A percentile compares a stretch with the other conserved stretches of the same genome.
These are phyloP conservation scores for Sesamia inferens DNA, from an alignment of 2,888 invertebrate species.

Conservation along the genomic window DNA sequence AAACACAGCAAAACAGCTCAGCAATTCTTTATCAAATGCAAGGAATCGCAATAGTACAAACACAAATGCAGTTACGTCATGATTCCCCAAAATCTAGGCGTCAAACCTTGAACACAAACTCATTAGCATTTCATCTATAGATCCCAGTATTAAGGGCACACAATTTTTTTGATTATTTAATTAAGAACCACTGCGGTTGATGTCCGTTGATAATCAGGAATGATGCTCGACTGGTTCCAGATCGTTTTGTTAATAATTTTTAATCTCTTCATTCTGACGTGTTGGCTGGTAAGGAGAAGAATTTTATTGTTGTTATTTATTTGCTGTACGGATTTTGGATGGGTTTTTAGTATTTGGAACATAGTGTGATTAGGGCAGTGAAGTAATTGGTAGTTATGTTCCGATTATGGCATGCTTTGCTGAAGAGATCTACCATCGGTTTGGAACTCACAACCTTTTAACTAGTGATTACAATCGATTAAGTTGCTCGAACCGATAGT, in stretches of 20 bases:
- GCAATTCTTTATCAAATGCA: not conserved
- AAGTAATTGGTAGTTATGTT: not conserved
- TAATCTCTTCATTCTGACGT: slow-evolving; percentile 81
- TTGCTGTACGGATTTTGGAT: slow-evolving; percentile 29
- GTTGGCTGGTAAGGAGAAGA: slow-evolving; percentile 30
- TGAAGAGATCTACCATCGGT: too few species aligned
- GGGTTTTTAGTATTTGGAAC: slow-evolving; percentile 9
- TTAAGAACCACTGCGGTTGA: slow-evolving; percentile 76
- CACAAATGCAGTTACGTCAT: not conserved
- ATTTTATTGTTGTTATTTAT: slow-evolving; percentile 53
- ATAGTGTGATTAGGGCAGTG: not conserved
- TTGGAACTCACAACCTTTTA: too few species aligned
- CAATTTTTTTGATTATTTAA: slow-evolving; percentile 79
- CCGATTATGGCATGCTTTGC: too few species aligned
- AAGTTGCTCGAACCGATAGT: too few species aligned
- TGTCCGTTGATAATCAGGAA: slow-evolving; percentile 85
- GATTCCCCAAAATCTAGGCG: slow-evolving; percentile 23
- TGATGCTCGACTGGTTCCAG: slow-evolving; percentile 77
- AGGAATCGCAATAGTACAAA: not conserved
- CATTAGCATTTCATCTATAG: slow-evolving; percentile 63
- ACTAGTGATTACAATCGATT: too few species aligned
- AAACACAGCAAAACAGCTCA: not conserved
- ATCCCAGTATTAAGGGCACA: slow-evolving; percentile 61
- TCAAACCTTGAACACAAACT: slow-evolving; percentile 47
- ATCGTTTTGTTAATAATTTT: slow-evolving; percentile 76